These are phyloP conservation scores for Cyclophora punctaria DNA, from an alignment of 2,888 invertebrate genomes.

Conservation along the genomic window DNA sequence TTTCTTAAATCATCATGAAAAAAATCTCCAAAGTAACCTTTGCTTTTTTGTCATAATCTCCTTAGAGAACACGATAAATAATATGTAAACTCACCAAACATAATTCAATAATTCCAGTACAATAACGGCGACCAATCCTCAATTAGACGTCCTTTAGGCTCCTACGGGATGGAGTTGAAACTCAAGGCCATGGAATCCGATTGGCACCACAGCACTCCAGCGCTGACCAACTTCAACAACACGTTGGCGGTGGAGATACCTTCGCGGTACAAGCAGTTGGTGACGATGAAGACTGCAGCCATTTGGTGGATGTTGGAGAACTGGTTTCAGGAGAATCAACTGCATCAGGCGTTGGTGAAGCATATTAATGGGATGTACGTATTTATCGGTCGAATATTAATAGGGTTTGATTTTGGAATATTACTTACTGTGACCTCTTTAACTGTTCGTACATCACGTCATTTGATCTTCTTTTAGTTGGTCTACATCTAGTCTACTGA, in stretches of 20 bases:
- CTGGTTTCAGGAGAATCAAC: conserved; percentile 54
- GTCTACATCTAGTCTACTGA: too few species aligned
- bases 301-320: conserved; percentile 67
- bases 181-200: conserved; percentile 54
- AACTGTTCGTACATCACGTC: too few species aligned
- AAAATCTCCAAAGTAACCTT: too few species aligned
- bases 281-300: conserved; percentile 60
- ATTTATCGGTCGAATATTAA: too few species aligned
- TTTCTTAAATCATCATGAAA: too few species aligned
- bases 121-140: conserved; percentile 30
- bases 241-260: conserved; percentile 53
- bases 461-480: too few species aligned
- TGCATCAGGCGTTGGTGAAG: conserved; percentile 46
- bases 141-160: conserved; percentile 27
- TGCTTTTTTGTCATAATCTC: too few species aligned
- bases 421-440: too few species aligned
- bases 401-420: too few species aligned
- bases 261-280: conserved; percentile 43
- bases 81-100: too few species aligned
- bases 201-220: conserved; percentile 48
- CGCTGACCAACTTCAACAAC: conserved; percentile 44
- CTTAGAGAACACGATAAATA: background rate
- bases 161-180: conserved; percentile 52
- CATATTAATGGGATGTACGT: conserved; percentile 49
- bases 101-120: conserved; percentile 28